Percentiles rank a stretch among this genome's conserved stretches.
These are phyloP conservation scores for Macrophya alboannulata DNA, from an alignment of 2,888 invertebrate genomes.

Conservation along the genomic window DNA sequence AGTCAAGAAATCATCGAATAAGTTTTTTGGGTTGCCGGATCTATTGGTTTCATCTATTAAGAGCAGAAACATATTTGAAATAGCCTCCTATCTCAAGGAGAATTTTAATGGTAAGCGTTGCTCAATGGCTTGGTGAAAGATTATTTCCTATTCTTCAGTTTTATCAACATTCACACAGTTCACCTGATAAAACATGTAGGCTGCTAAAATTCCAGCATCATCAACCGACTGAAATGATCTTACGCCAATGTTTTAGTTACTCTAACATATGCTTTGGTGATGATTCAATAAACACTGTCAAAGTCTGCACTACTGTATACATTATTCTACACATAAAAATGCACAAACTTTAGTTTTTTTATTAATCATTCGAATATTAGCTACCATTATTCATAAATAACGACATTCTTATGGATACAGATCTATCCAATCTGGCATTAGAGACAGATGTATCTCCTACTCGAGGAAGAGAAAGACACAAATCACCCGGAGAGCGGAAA, in stretches of 20 bases:
- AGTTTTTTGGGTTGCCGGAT: constrained; percentile 75
- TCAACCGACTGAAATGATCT: not conserved
- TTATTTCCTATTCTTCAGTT: not conserved
- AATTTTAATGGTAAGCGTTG: constrained; percentile 77
- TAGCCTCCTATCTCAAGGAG: constrained; percentile 79
- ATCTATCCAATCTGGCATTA: constrained; percentile 89
- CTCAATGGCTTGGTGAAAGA: constrained; percentile 32
- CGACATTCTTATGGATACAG: constrained; percentile 79
- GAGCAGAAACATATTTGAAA: constrained; percentile 78
- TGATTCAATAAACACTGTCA: constrained; percentile 2
- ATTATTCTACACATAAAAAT: not conserved
- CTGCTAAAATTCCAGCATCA: not conserved
- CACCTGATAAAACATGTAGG: not conserved
- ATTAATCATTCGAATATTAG: not conserved
- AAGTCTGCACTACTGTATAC: not conserved
- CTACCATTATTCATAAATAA: not conserved
- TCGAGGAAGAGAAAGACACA: constrained; percentile 74
- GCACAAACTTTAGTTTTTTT: constrained; percentile 1
- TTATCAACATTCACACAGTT: not conserved
- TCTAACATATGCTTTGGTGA: constrained; percentile 41
- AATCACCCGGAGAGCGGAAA: constrained; percentile 80
- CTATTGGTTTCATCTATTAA: constrained; percentile 78
- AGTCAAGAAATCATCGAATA: constrained; percentile 77
- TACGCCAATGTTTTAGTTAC: constrained; percentile 2
- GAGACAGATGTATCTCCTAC: constrained; percentile 85